Conservation (phyloP, 2,113 vertebrate species). For the Falco punctatus region DNA sequence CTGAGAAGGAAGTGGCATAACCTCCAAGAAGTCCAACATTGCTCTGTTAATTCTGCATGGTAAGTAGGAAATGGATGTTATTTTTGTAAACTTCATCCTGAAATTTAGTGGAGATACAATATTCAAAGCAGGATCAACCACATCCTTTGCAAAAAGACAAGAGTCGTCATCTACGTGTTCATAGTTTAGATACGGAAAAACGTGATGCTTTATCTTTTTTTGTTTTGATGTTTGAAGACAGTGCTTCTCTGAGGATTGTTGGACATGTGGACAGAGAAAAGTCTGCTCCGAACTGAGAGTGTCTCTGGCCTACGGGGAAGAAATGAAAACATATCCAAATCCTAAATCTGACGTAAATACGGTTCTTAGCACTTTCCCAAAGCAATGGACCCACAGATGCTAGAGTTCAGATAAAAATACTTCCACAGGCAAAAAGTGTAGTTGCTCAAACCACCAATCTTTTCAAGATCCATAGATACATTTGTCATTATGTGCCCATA, state of each 20-base stretch:
- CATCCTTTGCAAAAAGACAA: background rate
- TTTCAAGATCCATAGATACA: background rate
- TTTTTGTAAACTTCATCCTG: background rate
- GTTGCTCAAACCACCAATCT: background rate
- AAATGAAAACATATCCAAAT: background rate
- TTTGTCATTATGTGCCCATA: accelerated
- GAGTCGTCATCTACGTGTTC: background rate
- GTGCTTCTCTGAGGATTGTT: background rate
- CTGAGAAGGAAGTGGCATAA: background rate
- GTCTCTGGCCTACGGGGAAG: background rate
- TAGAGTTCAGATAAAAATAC: background rate
- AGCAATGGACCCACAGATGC: background rate
- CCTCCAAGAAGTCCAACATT: background rate
- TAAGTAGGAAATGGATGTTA: background rate
- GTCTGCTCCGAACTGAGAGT: background rate
- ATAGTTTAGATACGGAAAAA: background rate
- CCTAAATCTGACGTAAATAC: background rate
- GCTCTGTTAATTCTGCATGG: background rate
- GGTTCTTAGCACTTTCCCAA: background rate
- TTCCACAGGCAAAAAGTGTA: background rate
- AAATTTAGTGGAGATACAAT: background rate
- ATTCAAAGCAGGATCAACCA: background rate
- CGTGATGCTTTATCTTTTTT: background rate
- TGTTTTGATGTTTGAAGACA: background rate
- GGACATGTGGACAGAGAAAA: background rate